Evolutionary conservation across 2,797 vertebrate genomes (phyloP).

Genomic region (Trichosurus vulpecula): DNA sequence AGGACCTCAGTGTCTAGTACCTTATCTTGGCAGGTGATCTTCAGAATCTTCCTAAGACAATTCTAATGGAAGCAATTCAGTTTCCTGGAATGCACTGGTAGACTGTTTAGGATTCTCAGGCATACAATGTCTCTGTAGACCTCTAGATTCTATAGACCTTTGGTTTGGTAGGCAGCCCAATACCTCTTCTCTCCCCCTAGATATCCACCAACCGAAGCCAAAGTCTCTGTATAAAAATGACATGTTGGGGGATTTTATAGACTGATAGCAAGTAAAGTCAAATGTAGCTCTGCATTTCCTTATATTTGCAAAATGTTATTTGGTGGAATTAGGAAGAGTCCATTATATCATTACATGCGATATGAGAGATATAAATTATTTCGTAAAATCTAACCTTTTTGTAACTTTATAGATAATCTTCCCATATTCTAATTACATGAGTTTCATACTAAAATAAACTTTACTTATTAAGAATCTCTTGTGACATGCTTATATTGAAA

Average conservation of each 20-base stretch:
- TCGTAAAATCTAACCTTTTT: conserved; percentile 91
- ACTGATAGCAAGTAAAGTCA: conserved; percentile 87
- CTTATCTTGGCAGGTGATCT: too few relatives aligned
- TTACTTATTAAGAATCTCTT: conserved; percentile 80
- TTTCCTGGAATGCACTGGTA: too few relatives aligned
- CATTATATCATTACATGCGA: conserved; percentile 86
- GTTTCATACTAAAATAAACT: conserved; percentile 89
- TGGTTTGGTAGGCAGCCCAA: too few relatives aligned
- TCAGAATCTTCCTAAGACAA: too few relatives aligned
- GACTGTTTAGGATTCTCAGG: too few relatives aligned
- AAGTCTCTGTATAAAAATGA: conserved; percentile 80
- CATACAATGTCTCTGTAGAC: too few relatives aligned
- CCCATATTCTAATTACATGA: conserved; percentile 88
- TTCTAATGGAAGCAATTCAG: too few relatives aligned
- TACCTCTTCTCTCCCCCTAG: neutral
- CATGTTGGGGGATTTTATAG: conserved; percentile 83
- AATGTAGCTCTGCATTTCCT: conserved; percentile 86
- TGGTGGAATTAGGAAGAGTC: conserved; percentile 84
- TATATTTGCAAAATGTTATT: conserved; percentile 83
- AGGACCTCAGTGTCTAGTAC: too few relatives aligned
- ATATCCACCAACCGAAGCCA: conserved; percentile 78
- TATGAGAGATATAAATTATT: conserved; percentile 89
- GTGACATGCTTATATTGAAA: conserved; percentile 83
- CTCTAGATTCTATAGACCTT: too few relatives aligned
- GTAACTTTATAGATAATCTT: conserved; percentile 88